Percentiles rank a stretch among this genome's conserved stretches.
phyloP scores from a whole-genome alignment of 2,113 vertebrate genomes.

The Lasiurus borealis region DNA sequence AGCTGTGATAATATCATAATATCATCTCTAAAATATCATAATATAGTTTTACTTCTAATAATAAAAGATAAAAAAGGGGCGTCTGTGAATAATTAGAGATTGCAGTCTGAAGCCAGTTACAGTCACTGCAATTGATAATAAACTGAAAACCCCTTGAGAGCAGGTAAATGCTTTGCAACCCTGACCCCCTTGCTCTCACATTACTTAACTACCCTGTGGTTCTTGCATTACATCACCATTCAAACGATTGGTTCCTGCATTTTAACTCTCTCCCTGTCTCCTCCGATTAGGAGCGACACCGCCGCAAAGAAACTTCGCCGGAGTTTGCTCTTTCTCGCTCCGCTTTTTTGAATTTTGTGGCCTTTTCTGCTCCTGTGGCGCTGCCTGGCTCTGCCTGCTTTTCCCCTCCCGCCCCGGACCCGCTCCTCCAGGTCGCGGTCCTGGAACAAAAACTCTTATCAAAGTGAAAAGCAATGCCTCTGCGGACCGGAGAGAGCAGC shows the following conservation, averaged over 20 bases:
- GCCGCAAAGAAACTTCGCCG: slow-evolving; percentile 83
- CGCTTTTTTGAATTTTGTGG: slow-evolving; percentile 70
- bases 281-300: slow-evolving; percentile 87
- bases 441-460: slow-evolving; percentile 82
- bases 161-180: slow-evolving; percentile 97
- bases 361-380: slow-evolving; percentile 46
- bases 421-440: slow-evolving; percentile 83
- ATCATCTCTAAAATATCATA: slow-evolving; percentile 78
- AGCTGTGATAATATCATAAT: slow-evolving; percentile 90
- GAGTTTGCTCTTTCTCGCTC: slow-evolving; percentile 84
- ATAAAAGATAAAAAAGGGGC: slow-evolving; percentile 90
- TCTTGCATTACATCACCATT: slow-evolving; percentile 94
- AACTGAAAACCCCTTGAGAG: slow-evolving; percentile 94
- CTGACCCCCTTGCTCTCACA: slow-evolving; percentile 97
- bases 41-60: slow-evolving; percentile 90
- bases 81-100: slow-evolving; percentile 94
- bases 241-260: slow-evolving; percentile 89
- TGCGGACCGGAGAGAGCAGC: slow-evolving; percentile 64
- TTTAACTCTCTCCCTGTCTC: slow-evolving; percentile 92
- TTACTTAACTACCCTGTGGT: slow-evolving; percentile 95
- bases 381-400: slow-evolving; percentile 28
- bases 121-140: slow-evolving; percentile 95
- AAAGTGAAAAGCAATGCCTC: slow-evolving; percentile 81
- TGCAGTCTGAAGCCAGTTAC: slow-evolving; percentile 91
- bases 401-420: slow-evolving; percentile 77